These are phyloP conservation scores for Holothuria leucospilota DNA, from an alignment of 53 echinoderm and acorn worm genomes.

Conservation along the genomic window DNA sequence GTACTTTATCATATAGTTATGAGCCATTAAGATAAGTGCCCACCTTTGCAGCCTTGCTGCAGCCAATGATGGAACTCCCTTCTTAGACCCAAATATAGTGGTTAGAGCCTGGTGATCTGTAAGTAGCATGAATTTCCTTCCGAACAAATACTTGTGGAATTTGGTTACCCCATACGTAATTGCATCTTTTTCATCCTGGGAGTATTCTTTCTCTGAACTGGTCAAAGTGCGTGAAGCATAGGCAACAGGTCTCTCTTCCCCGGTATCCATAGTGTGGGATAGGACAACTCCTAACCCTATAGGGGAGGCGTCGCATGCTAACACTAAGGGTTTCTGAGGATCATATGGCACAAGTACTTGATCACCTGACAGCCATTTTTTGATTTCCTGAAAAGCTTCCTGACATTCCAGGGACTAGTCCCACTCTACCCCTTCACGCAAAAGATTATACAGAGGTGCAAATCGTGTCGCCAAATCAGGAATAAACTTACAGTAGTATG, in stretches of 20 bases:
- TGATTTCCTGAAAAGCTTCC: constrained; percentile 52
- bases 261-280: constrained; percentile 62
- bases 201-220: constrained; percentile 61
- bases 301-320: constrained; percentile 61
- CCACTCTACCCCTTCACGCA: constrained; percentile 52
- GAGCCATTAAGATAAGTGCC: constrained; percentile 65
- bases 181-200: constrained; percentile 61
- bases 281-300: constrained; percentile 60
- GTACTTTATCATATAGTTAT: constrained; percentile 60
- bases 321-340: constrained; percentile 27
- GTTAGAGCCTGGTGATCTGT: constrained; percentile 68
- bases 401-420: constrained; percentile 60
- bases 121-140: constrained; percentile 47
- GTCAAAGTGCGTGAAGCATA: constrained; percentile 51
- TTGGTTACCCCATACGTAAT: constrained; percentile 67
- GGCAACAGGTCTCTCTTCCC: constrained; percentile 61
- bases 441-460: constrained; percentile 51
- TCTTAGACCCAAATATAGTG: constrained; percentile 57
- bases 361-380: constrained; percentile 45
- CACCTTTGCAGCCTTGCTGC: constrained; percentile 73
- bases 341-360: constrained; percentile 56
- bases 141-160: constrained; percentile 66
- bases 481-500: constrained; percentile 60
- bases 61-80: constrained; percentile 64
- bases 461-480: constrained; percentile 60